Percentiles rank a stretch among this genome's conserved stretches.
Evolutionary conservation across 2,888 invertebrate species (phyloP).

Genomic region (Fragum fragum): DNA sequence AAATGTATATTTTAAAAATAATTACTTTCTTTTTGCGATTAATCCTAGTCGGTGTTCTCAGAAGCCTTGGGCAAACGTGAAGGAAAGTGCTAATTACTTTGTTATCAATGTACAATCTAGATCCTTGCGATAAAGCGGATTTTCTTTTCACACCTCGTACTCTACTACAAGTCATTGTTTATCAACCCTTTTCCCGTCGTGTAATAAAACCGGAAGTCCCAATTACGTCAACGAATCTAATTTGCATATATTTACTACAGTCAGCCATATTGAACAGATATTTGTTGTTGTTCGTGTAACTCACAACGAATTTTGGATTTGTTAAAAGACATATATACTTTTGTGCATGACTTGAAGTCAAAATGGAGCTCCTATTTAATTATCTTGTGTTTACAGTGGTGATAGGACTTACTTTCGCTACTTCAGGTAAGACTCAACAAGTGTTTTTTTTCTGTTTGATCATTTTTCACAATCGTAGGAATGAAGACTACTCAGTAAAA

Average conservation of each 20-base stretch:
- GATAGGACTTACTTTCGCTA: conserved; percentile 44
- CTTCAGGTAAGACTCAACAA: conserved; percentile 49
- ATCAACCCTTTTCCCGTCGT: conserved; percentile 3
- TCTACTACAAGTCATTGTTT: no score
- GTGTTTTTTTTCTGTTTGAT: no score
- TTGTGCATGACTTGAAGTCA: conserved; percentile 44
- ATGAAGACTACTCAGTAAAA: no score
- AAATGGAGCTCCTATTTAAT: conserved; percentile 40
- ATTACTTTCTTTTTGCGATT: no score
- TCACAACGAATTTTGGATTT: conserved; percentile 32
- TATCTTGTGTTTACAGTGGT: conserved; percentile 23
- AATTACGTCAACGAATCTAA: conserved; percentile 75
- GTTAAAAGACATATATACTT: not conserved
- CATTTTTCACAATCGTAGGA: no score
- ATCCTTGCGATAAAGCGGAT: no score
- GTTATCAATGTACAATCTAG: no score
- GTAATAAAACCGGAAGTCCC: conserved; percentile 60
- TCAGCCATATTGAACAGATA: conserved; percentile 72
- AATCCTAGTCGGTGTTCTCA: no score
- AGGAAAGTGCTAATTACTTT: no score
- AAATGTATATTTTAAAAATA: no score
- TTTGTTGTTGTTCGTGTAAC: conserved; percentile 30
- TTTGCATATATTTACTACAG: conserved; percentile 73
- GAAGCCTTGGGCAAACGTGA: no score
- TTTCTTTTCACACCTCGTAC: no score